Percentiles rank a stretch among this genome's conserved stretches.
Evolutionary conservation across 2,888 invertebrate species (phyloP).

Genomic region (Cryptocephalus primarius): DNA sequence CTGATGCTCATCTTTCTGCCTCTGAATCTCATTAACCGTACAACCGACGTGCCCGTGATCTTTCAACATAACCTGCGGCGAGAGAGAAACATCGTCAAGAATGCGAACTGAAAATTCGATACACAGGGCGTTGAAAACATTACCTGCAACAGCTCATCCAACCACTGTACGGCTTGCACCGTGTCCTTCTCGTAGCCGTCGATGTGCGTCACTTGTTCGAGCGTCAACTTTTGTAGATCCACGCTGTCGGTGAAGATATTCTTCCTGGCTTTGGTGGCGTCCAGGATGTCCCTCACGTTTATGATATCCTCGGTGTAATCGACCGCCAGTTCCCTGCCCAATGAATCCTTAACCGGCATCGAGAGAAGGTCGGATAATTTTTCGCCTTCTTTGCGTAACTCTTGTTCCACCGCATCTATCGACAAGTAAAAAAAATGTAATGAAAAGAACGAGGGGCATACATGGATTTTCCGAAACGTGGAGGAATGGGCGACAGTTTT

Average conservation of each 20-base stretch:
- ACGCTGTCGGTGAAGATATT: conserved; percentile 64
- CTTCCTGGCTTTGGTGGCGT: conserved; percentile 56
- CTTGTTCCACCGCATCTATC: conserved; percentile 53
- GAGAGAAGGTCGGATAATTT: conserved; percentile 66
- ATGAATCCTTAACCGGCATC: conserved; percentile 67
- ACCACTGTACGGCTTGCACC: conserved; percentile 64
- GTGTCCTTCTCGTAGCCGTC: conserved; percentile 67
- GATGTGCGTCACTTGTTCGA: conserved; percentile 68
- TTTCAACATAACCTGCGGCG: conserved; percentile 53
- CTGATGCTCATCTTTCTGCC: conserved; percentile 63
- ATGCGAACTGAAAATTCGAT: too few relatives aligned
- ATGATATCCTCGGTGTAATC: conserved; percentile 62
- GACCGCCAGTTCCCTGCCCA: conserved; percentile 57
- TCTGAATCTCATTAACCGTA: conserved; percentile 59
- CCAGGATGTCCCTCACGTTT: conserved; percentile 59
- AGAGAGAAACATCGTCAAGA: too few relatives aligned
- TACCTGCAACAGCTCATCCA: conserved; percentile 62
- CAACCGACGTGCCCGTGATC: conserved; percentile 64
- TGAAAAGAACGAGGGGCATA: too few relatives aligned
- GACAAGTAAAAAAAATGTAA: too few relatives aligned
- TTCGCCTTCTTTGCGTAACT: conserved; percentile 63
- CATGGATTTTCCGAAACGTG: too few relatives aligned
- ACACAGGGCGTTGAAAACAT: conserved; percentile 28
- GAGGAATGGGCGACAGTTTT: too few relatives aligned
- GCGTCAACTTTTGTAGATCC: conserved; percentile 62